phyloP scores from a whole-genome alignment of 64 coral and sea anemone species.

The Acropora yongei region DNA sequence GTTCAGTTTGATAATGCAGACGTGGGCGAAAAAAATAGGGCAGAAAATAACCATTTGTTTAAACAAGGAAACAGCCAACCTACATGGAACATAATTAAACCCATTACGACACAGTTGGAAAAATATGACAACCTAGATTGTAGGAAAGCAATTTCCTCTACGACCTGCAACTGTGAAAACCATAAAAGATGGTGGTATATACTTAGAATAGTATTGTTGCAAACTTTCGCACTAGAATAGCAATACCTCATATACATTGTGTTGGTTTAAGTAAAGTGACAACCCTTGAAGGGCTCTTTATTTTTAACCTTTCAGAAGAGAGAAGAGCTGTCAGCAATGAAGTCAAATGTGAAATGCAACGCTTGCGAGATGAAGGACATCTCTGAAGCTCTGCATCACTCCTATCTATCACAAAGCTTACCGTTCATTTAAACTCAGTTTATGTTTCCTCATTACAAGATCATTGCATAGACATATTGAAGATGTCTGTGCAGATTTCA shows the following conservation, averaged over 20 bases:
- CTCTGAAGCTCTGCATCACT: too few relatives aligned
- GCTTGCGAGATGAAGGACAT: too few relatives aligned
- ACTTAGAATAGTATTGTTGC: background rate
- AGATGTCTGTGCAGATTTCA: constrained; percentile 13
- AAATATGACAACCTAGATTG: background rate
- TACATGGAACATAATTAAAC: constrained; percentile 8
- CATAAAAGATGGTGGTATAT: background rate
- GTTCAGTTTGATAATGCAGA: constrained; percentile 14
- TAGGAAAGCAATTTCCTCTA: background rate
- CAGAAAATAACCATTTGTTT: constrained; percentile 9
- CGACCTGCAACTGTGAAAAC: background rate
- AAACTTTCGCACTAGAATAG: background rate
- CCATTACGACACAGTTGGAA: constrained; percentile 6
- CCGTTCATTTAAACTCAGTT: too few relatives aligned
- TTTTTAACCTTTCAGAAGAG: constrained; percentile 37
- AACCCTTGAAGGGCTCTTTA: constrained; percentile 40
- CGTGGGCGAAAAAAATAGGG: background rate
- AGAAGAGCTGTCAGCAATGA: constrained; percentile 29
- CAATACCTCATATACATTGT: background rate
- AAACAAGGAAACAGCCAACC: background rate
- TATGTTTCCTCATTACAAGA: background rate
- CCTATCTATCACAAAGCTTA: too few relatives aligned
- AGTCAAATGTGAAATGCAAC: background rate
- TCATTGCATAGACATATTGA: constrained; percentile 4
- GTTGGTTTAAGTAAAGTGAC: constrained; percentile 17